phyloP scores from a whole-genome alignment of 1,140 invertebrate genomes.

The Meloidogyne floridensis region DNA sequence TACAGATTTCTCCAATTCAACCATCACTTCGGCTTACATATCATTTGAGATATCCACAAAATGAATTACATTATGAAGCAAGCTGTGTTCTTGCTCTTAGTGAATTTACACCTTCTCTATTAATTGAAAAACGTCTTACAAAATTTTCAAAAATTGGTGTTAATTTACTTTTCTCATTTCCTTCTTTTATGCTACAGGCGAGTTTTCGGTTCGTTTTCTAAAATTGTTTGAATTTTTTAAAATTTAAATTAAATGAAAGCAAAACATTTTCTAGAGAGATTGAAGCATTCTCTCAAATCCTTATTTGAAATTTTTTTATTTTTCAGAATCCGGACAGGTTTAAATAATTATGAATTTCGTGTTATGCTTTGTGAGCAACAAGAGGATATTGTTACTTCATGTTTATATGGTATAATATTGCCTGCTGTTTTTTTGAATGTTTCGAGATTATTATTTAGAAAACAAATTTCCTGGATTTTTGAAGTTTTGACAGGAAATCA shows the following conservation, averaged over 20 bases:
- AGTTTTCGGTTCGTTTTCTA: conserved; percentile 48
- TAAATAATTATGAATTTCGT: conserved; percentile 57
- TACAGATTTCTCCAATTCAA: conserved; percentile 30
- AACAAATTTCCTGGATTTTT: background rate
- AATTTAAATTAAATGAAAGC: background rate
- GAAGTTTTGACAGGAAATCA: background rate
- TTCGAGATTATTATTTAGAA: conserved; percentile 45
- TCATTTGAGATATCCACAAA: conserved; percentile 38
- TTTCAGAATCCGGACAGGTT: conserved; percentile 55
- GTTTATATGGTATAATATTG: conserved; percentile 54
- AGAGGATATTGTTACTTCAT: conserved; percentile 51
- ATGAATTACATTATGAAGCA: conserved; percentile 47
- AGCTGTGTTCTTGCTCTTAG: conserved; percentile 30
- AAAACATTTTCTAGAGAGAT: background rate
- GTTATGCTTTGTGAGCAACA: conserved; percentile 60
- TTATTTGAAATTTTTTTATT: conserved; percentile 29
- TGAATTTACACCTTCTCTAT: conserved; percentile 53
- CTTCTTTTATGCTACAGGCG: conserved; percentile 46
- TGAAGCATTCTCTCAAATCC: too few relatives aligned
- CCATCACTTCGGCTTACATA: conserved; percentile 30
- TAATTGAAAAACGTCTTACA: conserved; percentile 52
- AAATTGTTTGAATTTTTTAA: conserved; percentile 11
- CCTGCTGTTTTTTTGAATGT: conserved; percentile 47
- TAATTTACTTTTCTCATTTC: conserved; percentile 47
- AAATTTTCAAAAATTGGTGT: conserved; percentile 49